Conservation (phyloP, 2,888 invertebrate genomes). For the Drosophila austrosaltans region DNA sequence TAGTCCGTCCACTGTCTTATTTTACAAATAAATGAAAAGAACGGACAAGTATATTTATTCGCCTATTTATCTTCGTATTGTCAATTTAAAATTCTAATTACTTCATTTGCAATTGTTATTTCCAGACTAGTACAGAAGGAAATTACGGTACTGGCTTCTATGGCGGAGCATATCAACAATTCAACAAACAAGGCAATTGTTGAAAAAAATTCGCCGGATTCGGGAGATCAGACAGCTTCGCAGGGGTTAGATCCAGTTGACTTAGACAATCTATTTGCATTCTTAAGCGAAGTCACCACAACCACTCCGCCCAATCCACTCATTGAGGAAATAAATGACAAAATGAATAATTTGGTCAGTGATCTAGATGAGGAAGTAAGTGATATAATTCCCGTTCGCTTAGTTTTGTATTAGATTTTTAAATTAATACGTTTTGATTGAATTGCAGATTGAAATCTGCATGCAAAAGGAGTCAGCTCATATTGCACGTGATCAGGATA, state of each 20-base stretch:
- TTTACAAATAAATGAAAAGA: no score
- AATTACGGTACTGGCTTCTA: slow-evolving; percentile 88
- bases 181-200: slow-evolving; percentile 81
- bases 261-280: slow-evolving; percentile 94
- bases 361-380: slow-evolving; percentile 91
- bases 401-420: not conserved
- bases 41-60: no score
- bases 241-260: slow-evolving; percentile 90
- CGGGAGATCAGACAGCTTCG: slow-evolving; percentile 66
- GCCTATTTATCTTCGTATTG: not conserved
- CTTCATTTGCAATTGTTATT: slow-evolving; percentile 49
- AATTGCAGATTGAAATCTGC: slow-evolving; percentile 85
- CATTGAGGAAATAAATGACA: slow-evolving; percentile 92
- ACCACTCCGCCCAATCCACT: slow-evolving; percentile 86
- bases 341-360: slow-evolving; percentile 92
- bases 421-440: not conserved
- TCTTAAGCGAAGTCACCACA: slow-evolving; percentile 91
- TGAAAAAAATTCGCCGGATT: slow-evolving; percentile 11
- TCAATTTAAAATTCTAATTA: not conserved
- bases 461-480: slow-evolving; percentile 84
- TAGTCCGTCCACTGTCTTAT: no score
- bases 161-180: slow-evolving; percentile 89
- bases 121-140: slow-evolving; percentile 88
- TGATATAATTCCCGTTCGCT: not conserved
- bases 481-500: slow-evolving; percentile 65